Base-by-base conservation (phyloP, 1,140 invertebrate genomes). In the Cherax destructor region DNA sequence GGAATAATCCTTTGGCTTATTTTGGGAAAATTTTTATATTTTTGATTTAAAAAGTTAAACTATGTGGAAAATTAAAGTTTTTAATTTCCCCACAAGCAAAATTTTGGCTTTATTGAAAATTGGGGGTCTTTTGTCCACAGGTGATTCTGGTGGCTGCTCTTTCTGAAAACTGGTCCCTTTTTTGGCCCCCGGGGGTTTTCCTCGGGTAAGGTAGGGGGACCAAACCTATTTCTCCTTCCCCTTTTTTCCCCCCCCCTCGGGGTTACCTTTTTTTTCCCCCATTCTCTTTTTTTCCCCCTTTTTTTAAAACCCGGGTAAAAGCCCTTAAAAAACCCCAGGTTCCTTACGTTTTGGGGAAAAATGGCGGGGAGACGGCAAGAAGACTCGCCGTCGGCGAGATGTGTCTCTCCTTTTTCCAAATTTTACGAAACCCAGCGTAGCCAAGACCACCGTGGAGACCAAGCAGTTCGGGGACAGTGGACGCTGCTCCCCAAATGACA, bases 401-500 rank as follows among this genome's bases (percentile, higher is more conserved):
- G 86, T 88, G 77, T 9, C 50, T 41, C 41, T 88, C 10, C 77
- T 77, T 13, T 77, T 88, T 4, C 86, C 86, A 24, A 61, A 88
- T 41, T 88, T 11, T 76, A 88, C 6, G 86, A 16, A 81, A 0
- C 86, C 86, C 16, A 50, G 77, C 59, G 65, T 81, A 30, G 49
- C 30, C 30, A 80, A 88, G 30, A 65, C 30, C 50, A 88, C 77
- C 16, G 41, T 88, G n/a, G 86, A 81, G 59, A 88, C 86, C 61
- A 88, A 80, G 59, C 86, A 88, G 61, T 65, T 80, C 59, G n/a
- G 86, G 80, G n/a, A 9, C 86, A 24, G 41, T 69, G 1, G 77
- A 88, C 2, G 86, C 86, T 9, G 77, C 77, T 21, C 86, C n/a
- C 86, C 86, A 41, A 77, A 77, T 7, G 86, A 88, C 86, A 88